Percentiles rank a stretch among this genome's conserved stretches.
Evolutionary conservation across 2,797 vertebrate genomes (phyloP).

Genomic region (Lagodon rhomboides): DNA sequence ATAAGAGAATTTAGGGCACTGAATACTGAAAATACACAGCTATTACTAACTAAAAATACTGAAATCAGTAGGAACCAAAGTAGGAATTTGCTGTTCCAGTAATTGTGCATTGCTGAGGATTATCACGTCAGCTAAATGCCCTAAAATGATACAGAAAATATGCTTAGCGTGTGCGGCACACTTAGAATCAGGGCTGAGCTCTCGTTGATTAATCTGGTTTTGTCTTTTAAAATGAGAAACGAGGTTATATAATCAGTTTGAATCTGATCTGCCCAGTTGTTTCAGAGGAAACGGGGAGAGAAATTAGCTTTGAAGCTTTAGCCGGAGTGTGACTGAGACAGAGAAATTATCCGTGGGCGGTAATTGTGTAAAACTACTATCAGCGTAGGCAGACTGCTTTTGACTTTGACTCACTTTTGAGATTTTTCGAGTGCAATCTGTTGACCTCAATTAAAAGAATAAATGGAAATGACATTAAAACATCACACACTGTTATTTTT

Average conservation of each 20-base stretch:
- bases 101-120: slow-evolving; percentile 45
- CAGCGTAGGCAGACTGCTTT: slow-evolving; percentile 33
- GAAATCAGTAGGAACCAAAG: slow-evolving; percentile 21
- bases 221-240: slow-evolving; percentile 63
- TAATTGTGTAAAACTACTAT: slow-evolving; percentile 59
- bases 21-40: slow-evolving; percentile 27
- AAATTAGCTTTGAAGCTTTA: slow-evolving; percentile 59
- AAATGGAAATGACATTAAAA: slow-evolving; percentile 47
- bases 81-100: slow-evolving; percentile 19
- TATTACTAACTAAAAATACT: slow-evolving; percentile 39
- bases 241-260: slow-evolving; percentile 55
- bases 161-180: slow-evolving; percentile 35
- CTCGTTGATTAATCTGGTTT: slow-evolving; percentile 61
- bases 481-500: slow-evolving; percentile 23
- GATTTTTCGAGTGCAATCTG: slow-evolving; percentile 42
- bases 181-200: slow-evolving; percentile 44
- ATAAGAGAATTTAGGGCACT: slow-evolving; percentile 14
- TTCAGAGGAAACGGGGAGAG: slow-evolving; percentile 30
- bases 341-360: slow-evolving; percentile 49
- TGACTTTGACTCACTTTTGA: slow-evolving; percentile 60
- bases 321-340: slow-evolving; percentile 45
- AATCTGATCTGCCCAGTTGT: slow-evolving; percentile 53
- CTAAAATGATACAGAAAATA: slow-evolving; percentile 41
- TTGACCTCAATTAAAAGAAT: slow-evolving; percentile 68
- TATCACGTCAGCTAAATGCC: slow-evolving; percentile 33